These are phyloP conservation scores for Rutilus rutilus DNA, from an alignment of 2,113 vertebrate genomes.

Conservation along the genomic window DNA sequence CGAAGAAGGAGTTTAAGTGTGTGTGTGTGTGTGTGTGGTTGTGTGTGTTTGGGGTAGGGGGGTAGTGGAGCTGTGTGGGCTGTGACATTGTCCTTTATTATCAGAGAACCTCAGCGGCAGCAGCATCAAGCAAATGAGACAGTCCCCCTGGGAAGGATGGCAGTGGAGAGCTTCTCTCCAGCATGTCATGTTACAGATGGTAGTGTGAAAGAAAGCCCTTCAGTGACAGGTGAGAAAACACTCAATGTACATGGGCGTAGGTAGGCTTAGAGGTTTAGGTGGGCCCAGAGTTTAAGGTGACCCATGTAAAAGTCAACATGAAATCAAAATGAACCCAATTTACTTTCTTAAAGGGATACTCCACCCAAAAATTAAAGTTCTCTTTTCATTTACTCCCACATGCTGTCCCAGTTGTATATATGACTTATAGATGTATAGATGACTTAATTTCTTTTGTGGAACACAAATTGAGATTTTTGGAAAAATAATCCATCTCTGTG, in stretches of 20 bases:
- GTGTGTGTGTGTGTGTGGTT: not conserved
- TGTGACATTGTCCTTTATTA: slow-evolving; percentile 57
- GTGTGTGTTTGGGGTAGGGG: not conserved
- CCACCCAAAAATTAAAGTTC: too few species aligned
- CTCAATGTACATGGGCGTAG: not conserved
- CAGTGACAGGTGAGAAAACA: not conserved
- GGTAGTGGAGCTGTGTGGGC: slow-evolving; percentile 4
- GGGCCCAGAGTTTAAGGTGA: not conserved
- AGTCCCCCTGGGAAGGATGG: slow-evolving; percentile 39
- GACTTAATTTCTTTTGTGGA: too few species aligned
- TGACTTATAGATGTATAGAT: too few species aligned
- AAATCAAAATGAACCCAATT: not conserved
- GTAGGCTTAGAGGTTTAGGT: not conserved
- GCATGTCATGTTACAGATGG: slow-evolving; percentile 11
- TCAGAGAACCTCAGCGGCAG: slow-evolving; percentile 31
- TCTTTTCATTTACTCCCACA: too few species aligned
- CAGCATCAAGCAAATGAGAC: slow-evolving; percentile 51
- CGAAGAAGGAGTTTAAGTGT: not conserved
- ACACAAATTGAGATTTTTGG: too few species aligned
- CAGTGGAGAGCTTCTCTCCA: slow-evolving; percentile 24
- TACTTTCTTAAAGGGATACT: not conserved
- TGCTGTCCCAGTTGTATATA: too few species aligned
- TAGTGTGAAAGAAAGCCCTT: slow-evolving; percentile 5
- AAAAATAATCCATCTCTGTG: too few species aligned
- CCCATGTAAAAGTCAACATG: not conserved